Evolutionary conservation across 2,888 invertebrate species (phyloP).

Genomic region (Neocrepidodera transversa): DNA sequence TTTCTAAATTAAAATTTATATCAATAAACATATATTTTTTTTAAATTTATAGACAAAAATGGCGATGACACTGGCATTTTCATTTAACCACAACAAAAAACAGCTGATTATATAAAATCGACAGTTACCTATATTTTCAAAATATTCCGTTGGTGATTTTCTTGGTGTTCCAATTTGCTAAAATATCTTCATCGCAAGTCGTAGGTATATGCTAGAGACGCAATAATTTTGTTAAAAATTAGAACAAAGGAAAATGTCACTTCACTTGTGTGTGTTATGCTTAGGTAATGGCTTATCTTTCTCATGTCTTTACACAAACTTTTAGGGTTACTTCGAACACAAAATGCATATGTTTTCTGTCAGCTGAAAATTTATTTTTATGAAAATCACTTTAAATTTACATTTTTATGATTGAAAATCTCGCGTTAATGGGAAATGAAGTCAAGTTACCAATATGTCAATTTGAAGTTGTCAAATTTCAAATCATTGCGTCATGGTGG

Average conservation of each 20-base stretch:
- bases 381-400: slow-evolving; percentile 8
- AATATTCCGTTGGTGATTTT: slow-evolving; percentile 6
- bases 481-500: no score
- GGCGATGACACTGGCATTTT: slow-evolving; percentile 23
- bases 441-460: neutral
- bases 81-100: slow-evolving; percentile 35
- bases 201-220: slow-evolving; percentile 20
- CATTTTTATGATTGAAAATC: slow-evolving; percentile 3
- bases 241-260: slow-evolving; percentile 48
- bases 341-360: neutral
- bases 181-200: slow-evolving; percentile 15
- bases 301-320: slow-evolving; percentile 17
- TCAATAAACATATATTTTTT: neutral
- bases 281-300: slow-evolving; percentile 14
- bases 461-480: no score
- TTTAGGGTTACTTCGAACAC: slow-evolving; percentile 1
- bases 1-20: neutral
- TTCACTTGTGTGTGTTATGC: slow-evolving; percentile 17
- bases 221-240: slow-evolving; percentile 38
- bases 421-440: neutral
- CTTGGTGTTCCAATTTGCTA: neutral
- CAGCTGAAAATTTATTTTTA: neutral
- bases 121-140: slow-evolving; percentile 32
- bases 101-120: slow-evolving; percentile 33
- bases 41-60: slow-evolving; percentile 7